Evolutionary conservation across 2,113 vertebrate genomes (phyloP), one percentile per base, ranked within the genome.

Genomic region (Daboia siamensis): DNA sequence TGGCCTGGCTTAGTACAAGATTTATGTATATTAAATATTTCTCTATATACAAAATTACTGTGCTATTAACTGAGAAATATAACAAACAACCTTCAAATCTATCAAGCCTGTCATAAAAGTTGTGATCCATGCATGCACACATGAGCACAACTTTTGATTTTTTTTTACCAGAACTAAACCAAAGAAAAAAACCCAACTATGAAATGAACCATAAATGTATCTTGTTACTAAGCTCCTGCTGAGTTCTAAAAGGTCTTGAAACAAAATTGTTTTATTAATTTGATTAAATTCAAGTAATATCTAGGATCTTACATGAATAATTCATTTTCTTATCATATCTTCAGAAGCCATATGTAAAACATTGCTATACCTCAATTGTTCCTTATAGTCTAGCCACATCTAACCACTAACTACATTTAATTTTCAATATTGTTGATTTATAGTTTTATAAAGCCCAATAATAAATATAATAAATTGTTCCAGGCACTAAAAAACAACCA

Each of bases 391-490:
- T 96, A 97, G 97, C 55, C 1, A 69, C 5, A 69, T 69, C 29
- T n/a, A 69, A 15, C 4, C 64, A n/a, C 64, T 33, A 69, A 69
- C 64, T 96, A 97, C 95, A 97, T 98, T 98, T 98, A 98, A 98
- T 98, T 98, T 98, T 96, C 97, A 97, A 97, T 98, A 97, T 97
- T 97, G 94, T 96, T 99, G 98, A 99, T 98, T 98, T 98, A 99
- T 98, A 97, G 96, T 97, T 97, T 98, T 98, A 98, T 98, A 98
- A 98, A 98, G 96, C 96, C 98, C 98, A 98, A 98, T 98, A 99
- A 98, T 99, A 99, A 98, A 98, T 98, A 98, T 98, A 98, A 99
- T 98, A 98, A 98, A 99, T 98, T 98, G 96, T 95, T 95, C 95
- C 96, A 97, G 97, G 98, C 97, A 96, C 98, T 98, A 98, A 97